Evolutionary conservation across 1,140 invertebrate genomes (phyloP).

Genomic region (Drosophila ercepeae): DNA sequence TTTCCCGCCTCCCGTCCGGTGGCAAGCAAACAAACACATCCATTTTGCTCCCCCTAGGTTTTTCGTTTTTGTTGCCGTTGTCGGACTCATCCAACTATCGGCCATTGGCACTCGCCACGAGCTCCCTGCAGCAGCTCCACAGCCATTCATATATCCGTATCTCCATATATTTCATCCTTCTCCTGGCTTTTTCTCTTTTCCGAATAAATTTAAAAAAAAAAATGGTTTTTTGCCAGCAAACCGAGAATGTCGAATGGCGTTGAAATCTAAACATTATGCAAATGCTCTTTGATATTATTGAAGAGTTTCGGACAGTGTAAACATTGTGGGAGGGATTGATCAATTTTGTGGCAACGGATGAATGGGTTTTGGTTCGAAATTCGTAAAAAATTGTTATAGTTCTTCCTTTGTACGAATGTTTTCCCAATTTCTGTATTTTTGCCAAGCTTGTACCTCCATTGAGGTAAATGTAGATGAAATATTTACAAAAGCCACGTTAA

Average conservation of each 20-base stretch:
- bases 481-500: not conserved
- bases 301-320: constrained; percentile 36
- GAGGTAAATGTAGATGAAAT: not conserved
- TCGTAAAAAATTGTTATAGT: constrained; percentile 4
- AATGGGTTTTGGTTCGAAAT: constrained; percentile 4
- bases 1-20: constrained; percentile 12
- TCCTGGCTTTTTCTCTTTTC: constrained; percentile 2
- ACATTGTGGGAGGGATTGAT: constrained; percentile 34
- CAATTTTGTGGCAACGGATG: constrained; percentile 24
- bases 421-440: constrained; percentile 5
- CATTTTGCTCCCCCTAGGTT: constrained; percentile 31
- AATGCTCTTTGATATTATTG: constrained; percentile 50
- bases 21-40: constrained; percentile 68
- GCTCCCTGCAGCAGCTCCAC: no score
- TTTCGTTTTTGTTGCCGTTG: constrained; percentile 10
- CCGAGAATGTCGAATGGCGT: constrained; percentile 39
- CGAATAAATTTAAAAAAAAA: constrained; percentile 46
- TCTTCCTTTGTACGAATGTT: constrained; percentile 3
- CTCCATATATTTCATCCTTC: constrained; percentile 7
- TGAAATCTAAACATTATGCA: constrained; percentile 50
- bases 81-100: constrained; percentile 38
- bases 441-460: not conserved
- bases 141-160: constrained; percentile 16
- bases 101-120: constrained; percentile 47
- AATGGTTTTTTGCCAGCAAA: constrained; percentile 24